phyloP scores from a whole-genome alignment of 2,888 invertebrate species.

The Ophioninae sp. region DNA sequence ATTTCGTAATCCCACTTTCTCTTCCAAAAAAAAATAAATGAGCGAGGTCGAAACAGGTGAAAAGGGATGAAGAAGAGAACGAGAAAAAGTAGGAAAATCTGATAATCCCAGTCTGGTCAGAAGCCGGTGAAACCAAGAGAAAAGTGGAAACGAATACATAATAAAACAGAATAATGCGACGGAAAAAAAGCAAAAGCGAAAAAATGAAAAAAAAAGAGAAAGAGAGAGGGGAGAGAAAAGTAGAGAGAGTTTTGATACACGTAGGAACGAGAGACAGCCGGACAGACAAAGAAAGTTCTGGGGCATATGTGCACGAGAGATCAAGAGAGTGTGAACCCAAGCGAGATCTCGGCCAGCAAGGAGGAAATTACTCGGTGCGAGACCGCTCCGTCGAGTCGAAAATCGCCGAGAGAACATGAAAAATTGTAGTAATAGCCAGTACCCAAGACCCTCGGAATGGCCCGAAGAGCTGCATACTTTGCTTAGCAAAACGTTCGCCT shows the following conservation, averaged over 20 bases:
- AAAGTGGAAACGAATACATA: constrained; percentile 57
- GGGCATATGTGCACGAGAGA: neutral
- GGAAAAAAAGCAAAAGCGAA: constrained; percentile 1
- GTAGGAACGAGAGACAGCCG: constrained; percentile 36
- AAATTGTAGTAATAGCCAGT: constrained; percentile 48
- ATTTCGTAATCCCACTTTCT: too few species aligned
- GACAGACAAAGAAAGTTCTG: constrained; percentile 23
- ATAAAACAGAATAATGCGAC: constrained; percentile 52
- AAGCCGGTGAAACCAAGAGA: constrained; percentile 46
- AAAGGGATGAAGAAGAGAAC: constrained; percentile 29
- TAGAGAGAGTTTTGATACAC: constrained; percentile 19
- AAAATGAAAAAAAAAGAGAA: neutral
- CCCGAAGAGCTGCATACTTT: constrained; percentile 54
- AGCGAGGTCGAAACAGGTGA: constrained; percentile 12
- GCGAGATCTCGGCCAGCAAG: constrained; percentile 59
- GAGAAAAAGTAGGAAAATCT: constrained; percentile 35
- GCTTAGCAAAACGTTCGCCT: constrained; percentile 23
- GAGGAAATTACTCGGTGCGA: constrained; percentile 69
- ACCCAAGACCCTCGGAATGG: constrained; percentile 25
- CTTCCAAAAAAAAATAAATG: too few species aligned
- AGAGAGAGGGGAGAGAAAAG: neutral
- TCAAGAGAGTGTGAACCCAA: constrained; percentile 3
- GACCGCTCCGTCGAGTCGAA: constrained; percentile 72
- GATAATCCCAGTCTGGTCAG: constrained; percentile 30
- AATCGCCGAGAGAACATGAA: constrained; percentile 67